Evolutionary conservation across 2,888 invertebrate genomes (phyloP).

Genomic region (Notodonta ziczac): DNA sequence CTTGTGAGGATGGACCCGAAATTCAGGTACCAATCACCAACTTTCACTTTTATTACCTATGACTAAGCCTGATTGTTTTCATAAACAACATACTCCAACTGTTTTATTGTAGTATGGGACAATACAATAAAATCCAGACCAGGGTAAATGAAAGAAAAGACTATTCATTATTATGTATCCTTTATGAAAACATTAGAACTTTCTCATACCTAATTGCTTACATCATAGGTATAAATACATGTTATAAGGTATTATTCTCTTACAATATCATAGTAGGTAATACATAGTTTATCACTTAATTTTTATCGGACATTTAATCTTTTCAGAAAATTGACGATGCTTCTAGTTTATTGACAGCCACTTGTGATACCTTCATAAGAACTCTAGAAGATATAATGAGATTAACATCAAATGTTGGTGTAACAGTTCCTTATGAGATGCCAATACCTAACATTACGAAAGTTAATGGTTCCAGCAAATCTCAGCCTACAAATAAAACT

Average conservation of each 20-base stretch:
- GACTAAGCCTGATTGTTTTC: no score
- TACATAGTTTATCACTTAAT: background rate
- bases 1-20: conserved; percentile 83
- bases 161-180: background rate
- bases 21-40: conserved; percentile 65
- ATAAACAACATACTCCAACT: background rate
- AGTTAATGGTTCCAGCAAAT: conserved; percentile 51
- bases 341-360: conserved; percentile 89
- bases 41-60: no score
- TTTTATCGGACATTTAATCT: conserved; percentile 28
- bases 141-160: no score
- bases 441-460: conserved; percentile 60
- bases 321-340: conserved; percentile 89
- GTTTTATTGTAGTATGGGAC: no score
- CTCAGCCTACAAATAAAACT: conserved; percentile 47
- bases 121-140: no score
- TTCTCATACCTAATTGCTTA: no score
- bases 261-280: no score
- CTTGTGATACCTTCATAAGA: conserved; percentile 93
- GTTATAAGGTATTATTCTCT: background rate
- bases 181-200: background rate
- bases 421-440: conserved; percentile 63
- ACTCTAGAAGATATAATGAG: conserved; percentile 93
- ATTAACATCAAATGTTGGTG: conserved; percentile 69
- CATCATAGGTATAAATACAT: background rate